Percentiles rank a stretch among this genome's conserved stretches.
Conservation (phyloP, 2,797 vertebrate genomes). For the Distichodus sexfasciatus region DNA sequence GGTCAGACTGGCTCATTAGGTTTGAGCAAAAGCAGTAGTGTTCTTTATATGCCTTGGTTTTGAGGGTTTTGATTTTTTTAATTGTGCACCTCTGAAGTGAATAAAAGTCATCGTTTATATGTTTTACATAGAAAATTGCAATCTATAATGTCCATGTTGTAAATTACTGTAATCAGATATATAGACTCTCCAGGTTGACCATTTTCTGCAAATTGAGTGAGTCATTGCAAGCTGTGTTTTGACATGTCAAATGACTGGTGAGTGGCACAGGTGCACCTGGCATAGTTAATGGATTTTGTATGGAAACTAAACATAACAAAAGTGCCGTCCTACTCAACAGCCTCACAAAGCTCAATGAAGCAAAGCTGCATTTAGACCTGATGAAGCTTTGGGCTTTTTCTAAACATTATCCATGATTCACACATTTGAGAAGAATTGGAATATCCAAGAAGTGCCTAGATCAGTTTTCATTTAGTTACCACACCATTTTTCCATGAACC, state of each 20-base stretch:
- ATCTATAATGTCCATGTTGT: no score
- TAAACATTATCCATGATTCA: no score
- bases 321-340: neutral
- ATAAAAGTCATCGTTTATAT: no score
- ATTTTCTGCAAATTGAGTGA: slow-evolving; percentile 49
- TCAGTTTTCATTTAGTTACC: neutral
- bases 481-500: neutral
- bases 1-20: no score
- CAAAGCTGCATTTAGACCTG: neutral
- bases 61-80: no score
- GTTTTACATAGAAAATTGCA: no score
- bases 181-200: neutral
- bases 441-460: neutral
- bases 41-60: no score
- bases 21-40: no score
- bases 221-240: slow-evolving; percentile 24
- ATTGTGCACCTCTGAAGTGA: no score
- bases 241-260: slow-evolving; percentile 46
- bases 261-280: slow-evolving; percentile 54
- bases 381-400: neutral
- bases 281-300: slow-evolving; percentile 46
- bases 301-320: slow-evolving; percentile 58
- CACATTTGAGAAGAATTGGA: no score
- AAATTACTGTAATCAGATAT: no score
- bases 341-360: neutral